These are phyloP conservation scores for Chironomus tentans DNA, from an alignment of 2,888 invertebrate genomes.

Conservation along the genomic window DNA sequence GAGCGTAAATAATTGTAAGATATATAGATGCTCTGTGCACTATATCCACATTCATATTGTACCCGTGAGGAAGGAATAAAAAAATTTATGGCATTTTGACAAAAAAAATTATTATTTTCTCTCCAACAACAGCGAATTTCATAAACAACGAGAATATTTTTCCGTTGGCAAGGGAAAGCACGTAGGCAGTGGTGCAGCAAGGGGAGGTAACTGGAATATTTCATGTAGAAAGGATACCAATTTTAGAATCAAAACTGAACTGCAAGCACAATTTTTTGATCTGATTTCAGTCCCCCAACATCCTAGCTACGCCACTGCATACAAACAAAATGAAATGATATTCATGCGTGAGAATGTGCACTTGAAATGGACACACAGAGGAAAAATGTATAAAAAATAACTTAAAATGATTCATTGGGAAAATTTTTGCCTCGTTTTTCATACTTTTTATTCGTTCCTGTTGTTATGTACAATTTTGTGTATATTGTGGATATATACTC, in stretches of 20 bases:
- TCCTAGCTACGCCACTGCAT: too few relatives aligned
- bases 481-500: background rate
- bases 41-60: background rate
- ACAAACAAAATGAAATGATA: background rate
- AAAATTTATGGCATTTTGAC: slow-evolving; percentile 25
- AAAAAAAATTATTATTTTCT: slow-evolving; percentile 1
- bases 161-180: background rate
- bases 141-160: too few relatives aligned
- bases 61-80: background rate
- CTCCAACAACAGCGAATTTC: background rate
- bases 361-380: background rate
- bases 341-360: background rate
- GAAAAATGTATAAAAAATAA: background rate
- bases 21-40: background rate
- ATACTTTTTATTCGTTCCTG: background rate
- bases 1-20: slow-evolving; percentile 19
- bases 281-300: too few relatives aligned
- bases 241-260: too few relatives aligned
- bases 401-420: background rate
- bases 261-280: too few relatives aligned
- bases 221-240: too few relatives aligned
- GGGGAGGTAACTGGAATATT: too few relatives aligned
- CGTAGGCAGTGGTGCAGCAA: too few relatives aligned
- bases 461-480: background rate
- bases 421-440: background rate